Evolutionary conservation across 2,113 vertebrate species (phyloP).

Genomic region (Mustelus asterias): DNA sequence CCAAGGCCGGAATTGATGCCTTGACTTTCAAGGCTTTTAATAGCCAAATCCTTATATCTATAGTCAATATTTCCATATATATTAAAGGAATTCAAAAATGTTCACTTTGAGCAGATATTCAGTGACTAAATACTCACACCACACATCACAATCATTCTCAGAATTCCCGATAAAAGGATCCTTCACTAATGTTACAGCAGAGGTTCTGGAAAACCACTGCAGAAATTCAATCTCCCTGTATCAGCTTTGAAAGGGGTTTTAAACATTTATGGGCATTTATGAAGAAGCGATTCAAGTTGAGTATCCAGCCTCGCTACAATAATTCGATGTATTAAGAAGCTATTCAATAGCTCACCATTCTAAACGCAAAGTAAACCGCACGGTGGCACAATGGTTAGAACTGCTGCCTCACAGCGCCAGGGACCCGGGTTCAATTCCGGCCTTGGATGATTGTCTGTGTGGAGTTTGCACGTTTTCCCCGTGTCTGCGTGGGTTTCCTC

Average conservation of each 20-base stretch:
- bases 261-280: background rate
- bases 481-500: too few relatives aligned
- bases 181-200: background rate
- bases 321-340: background rate
- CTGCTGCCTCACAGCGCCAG: too few relatives aligned
- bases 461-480: too few relatives aligned
- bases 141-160: background rate
- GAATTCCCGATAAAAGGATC: background rate
- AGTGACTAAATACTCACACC: background rate
- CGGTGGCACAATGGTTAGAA: too few relatives aligned
- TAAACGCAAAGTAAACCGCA: background rate
- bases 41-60: background rate
- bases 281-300: background rate
- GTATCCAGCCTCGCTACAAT: background rate
- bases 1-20: background rate
- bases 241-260: too few relatives aligned
- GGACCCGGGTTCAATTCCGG: too few relatives aligned
- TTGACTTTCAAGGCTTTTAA: background rate
- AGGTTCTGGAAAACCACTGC: background rate
- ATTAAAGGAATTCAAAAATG: background rate
- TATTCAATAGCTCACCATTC: background rate
- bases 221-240: background rate
- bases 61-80: background rate
- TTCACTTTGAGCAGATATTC: background rate
- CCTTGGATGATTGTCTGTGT: too few relatives aligned